Base-by-base conservation (phyloP, 2,113 vertebrate species). In the Haemorhous mexicanus region DNA sequence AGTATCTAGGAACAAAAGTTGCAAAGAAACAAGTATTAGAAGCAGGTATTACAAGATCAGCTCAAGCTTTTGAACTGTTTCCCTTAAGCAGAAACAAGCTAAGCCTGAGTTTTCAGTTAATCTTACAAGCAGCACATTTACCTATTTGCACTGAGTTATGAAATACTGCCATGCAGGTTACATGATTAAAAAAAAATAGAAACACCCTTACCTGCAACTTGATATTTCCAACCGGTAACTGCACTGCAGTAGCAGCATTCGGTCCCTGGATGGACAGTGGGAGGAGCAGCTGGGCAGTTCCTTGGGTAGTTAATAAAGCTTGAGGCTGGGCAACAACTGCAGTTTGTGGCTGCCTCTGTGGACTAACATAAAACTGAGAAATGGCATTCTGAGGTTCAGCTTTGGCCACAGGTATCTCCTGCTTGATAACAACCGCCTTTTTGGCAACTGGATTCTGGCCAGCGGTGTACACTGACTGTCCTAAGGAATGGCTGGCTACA, bases 281-380 rank as follows among this genome's bases (percentile, higher is more conserved):
- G 64, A 98, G 98, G 61, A 99, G 98, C 86, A 99, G 97, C 97
- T 98, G 98, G 41, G 98, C 95, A 30, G 98, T 97, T 62, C 98
- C 81, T 62, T 98, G 98, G 5, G 98, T 95, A 77, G 98, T 95
- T 94, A 99, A 96, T 64, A 99, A 87, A 67, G 99, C 98, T 85
- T 98, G 99, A 21, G 98, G 98, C 69, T 97, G 99, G 61, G 98
- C 97, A 11, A 98, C 96, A 79, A 98, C 96, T 32, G 98, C 83
- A 13, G 97, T 96, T 66, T 97, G 98, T 0, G 98, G 98, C 85
- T 98, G 97, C 21, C 98, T 98, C 84, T 98, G 96, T 66, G 99
- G 97, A 92, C 98, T 98, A 97, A 99, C 95, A 58, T 99, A 99
- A 91, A 99, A 99, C 27, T 98, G 98, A 10, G 98, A 97, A 89